Base-by-base conservation (phyloP, 2,797 vertebrate genomes). In the Columba guinea region DNA sequence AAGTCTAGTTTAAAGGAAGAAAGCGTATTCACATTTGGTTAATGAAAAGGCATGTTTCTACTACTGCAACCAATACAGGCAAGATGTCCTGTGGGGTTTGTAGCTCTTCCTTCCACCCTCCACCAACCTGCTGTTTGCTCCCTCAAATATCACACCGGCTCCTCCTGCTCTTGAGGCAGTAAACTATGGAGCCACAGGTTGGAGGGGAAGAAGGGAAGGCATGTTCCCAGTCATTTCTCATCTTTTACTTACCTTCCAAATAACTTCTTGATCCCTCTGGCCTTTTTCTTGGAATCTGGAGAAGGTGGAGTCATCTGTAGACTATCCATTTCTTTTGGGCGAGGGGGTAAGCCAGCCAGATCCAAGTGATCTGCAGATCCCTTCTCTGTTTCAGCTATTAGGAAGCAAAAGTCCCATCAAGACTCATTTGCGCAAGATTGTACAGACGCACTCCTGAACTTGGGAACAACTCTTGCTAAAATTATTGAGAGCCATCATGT, bases 241-340 rank as follows among this genome's bases (percentile, higher is more conserved):
- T 85, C 11, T 75, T 88, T 70, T 46, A 97, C 98, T 98, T 95
- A 99, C 99, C 97, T 99, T 90, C 99, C 99, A 97, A 99, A 99
- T 53, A 99, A 96, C 84, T 98, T 99, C 97, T 99, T 99, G 94
- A 99, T 99, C 58, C 99, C 99, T 94, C 98, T 98, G 49, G 99
- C 98, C 95, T 99, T 99, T 93, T 99, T 99, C 97, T 96, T 99
- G 96, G 98, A 97, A 88, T 99, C 99, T 2, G 98, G 98, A 65
- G 99, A 99, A 4, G 98, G 98, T 28, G 99, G 98, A 11, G 99
- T 98, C 7, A 98, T 98, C 90, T 98, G 97, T 44, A 98, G 98
- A 87, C 98, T 98, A 91, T 98, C 98, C 1, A 97, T 97, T 93
- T 98, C 98, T 34, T 97, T 93, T 2, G 98, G 97, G 62, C 93